phyloP scores from a whole-genome alignment of 2,888 invertebrate genomes.

The Heliconius hortense region DNA sequence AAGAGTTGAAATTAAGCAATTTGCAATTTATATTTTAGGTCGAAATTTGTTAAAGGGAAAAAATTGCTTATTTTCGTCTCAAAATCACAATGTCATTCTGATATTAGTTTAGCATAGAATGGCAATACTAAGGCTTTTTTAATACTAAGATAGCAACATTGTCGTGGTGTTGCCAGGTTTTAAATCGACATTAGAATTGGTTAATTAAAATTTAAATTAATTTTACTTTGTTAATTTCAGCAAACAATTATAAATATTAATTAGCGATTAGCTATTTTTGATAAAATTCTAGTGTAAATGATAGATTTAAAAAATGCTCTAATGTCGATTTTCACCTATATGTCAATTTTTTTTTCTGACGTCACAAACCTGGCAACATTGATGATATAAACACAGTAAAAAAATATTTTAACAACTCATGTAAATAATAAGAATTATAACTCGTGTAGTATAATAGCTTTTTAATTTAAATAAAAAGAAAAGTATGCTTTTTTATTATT shows the following conservation, averaged over 20 bases:
- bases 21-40: slow-evolving; percentile 30
- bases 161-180: slow-evolving; percentile 39
- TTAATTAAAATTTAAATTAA: neutral
- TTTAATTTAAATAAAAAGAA: slow-evolving; percentile 57
- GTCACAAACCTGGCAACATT: slow-evolving; percentile 43
- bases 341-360: slow-evolving; percentile 40
- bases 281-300: slow-evolving; percentile 24
- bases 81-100: slow-evolving; percentile 50
- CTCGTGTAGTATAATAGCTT: slow-evolving; percentile 57
- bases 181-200: slow-evolving; percentile 22
- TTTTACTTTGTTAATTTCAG: neutral
- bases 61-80: slow-evolving; percentile 44
- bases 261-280: slow-evolving; percentile 17
- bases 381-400: slow-evolving; percentile 25
- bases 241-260: slow-evolving; percentile 11
- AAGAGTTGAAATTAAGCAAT: slow-evolving; percentile 36
- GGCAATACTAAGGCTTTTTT: slow-evolving; percentile 50
- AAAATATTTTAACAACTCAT: slow-evolving; percentile 47
- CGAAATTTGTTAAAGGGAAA: slow-evolving; percentile 19
- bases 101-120: slow-evolving; percentile 59
- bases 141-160: slow-evolving; percentile 43
- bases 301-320: slow-evolving; percentile 10
- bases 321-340: slow-evolving; percentile 25
- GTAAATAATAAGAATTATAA: slow-evolving; percentile 71
- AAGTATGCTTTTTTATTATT: slow-evolving; percentile 52